Evolutionary conservation across 2,888 invertebrate species (phyloP).

Genomic region (Pemphredon lugubris): DNA sequence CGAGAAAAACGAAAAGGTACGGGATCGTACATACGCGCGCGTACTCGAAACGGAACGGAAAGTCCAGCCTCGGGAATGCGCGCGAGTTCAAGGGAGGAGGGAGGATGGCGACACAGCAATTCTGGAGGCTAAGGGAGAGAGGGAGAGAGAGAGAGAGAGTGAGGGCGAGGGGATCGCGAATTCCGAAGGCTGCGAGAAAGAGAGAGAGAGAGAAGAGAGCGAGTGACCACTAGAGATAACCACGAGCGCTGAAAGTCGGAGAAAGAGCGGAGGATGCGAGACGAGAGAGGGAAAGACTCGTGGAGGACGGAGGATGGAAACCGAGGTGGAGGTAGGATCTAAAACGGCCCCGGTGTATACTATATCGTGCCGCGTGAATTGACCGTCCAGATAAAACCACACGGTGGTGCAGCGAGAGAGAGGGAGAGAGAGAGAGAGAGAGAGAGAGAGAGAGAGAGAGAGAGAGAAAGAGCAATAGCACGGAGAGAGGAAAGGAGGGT

Average conservation of each 20-base stretch:
- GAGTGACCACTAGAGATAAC: too few relatives aligned
- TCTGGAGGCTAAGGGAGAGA: neutral
- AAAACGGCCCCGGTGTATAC: slow-evolving; percentile 42
- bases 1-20: too few relatives aligned
- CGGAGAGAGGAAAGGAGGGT: slow-evolving; percentile 31
- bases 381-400: slow-evolving; percentile 69
- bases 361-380: slow-evolving; percentile 74
- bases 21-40: too few relatives aligned
- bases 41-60: too few relatives aligned
- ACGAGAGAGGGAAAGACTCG: neutral
- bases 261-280: neutral
- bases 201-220: neutral
- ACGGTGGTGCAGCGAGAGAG: slow-evolving; percentile 28
- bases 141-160: slow-evolving; percentile 10
- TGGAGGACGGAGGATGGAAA: neutral
- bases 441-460: neutral
- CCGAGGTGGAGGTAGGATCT: slow-evolving; percentile 34
- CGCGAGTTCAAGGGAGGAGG: too few relatives aligned
- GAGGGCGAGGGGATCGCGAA: neutral
- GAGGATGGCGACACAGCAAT: neutral
- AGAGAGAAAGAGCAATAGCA: slow-evolving; percentile 1
- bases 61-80: too few relatives aligned
- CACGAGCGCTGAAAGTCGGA: neutral
- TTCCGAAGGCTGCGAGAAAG: neutral
- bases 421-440: neutral